Base-by-base conservation (phyloP, 2,888 invertebrate genomes). In the Cataglyphis albicans region DNA sequence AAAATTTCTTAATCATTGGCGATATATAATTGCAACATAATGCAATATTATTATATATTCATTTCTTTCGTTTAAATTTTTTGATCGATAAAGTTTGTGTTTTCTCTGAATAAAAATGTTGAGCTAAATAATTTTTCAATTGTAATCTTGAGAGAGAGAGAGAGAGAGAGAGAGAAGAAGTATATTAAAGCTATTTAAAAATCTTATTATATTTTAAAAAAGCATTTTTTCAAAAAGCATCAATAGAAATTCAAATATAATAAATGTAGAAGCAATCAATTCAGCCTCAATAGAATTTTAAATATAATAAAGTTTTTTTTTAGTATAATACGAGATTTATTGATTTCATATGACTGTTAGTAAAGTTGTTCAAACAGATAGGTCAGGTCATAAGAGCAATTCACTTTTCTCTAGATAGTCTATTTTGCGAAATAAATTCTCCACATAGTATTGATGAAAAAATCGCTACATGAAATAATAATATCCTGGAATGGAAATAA, bases 371-470 rank as follows among this genome's bases (percentile, higher is more conserved):
- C 6, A 55, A 21, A 68, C 35, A 35, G n/a, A 55, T 32, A 10
- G n/a, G 6, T 32, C 52, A n/a, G 29, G 32, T 12, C 29, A 29
- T 21, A 6, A 35, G 35, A 32, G n/a, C 15, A 38, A 55, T 10
- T 15, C 0, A 55, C 1, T 57, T 52, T 4, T 52, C 32, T 7
- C 52, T 32, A 4, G 35, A 70, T 67, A 35, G 18, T 65, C 25
- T 25, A 15, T 41, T 9, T 4, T 5, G 0, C 7, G 4, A 70
- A 35, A 55, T 35, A 32, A 52, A 32, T 55, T 32, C 15, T 32
- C 7, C 15, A 0, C 15, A 9, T 12, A 25, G 29, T 18, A 55
- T 61, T 61, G 75, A 73, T 25, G 72, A 63, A 65, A 68, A 48
- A 44, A 41, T 48, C 7, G 0, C n/a, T 7, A 48, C 6, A 29